Base-by-base conservation (phyloP, 2,888 invertebrate genomes). In the Stenotaenia linearis region DNA sequence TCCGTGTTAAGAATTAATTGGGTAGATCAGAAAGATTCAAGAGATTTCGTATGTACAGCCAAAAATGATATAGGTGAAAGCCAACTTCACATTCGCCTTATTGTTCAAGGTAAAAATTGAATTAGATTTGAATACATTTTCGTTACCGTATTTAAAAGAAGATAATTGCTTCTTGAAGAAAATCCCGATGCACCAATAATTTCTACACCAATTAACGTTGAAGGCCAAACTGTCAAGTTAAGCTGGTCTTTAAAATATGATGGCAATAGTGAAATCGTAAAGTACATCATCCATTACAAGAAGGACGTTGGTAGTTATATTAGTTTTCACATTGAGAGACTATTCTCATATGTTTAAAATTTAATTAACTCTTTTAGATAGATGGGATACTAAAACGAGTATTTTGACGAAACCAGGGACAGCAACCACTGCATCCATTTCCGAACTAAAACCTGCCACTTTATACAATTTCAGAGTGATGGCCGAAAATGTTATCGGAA, bases 51-150 rank as follows among this genome's bases (percentile, higher is more conserved):
- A 2, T 75, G 75, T 75, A 35, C 12, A 3, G 75, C 75, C 9
- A 37, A 75, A 18, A 75, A 75, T 7, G 75, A 75, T 18, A 75
- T 75, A 1, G 75, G 75, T 1, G 37, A 75, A 0, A 37, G 23
- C 28, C 21, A 75, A 32, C 10, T 21, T 35, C n/a, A 32, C 3
- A 75, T 37, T 37, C 32, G n/a, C 25, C n/a, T 75, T 35, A 75
- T 75, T 75, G 75, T 75, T n/a, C 30, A 75, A 75, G 75, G 75
- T 75, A 50, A 50, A 50, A 50, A n/a, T 32, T 15, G 18, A 25
- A 30, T 23, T 4, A 75, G 10, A 0, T 35, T 10, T 32, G 18
- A 35, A 9, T 75, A 25, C 10, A 25, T 18, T 7, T 7, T 75
- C 9, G 12, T n/a, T 75, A 21, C 1, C 9, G n/a, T 75, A 12